Evolutionary conservation across 1,140 invertebrate genomes (phyloP).

Genomic region (Nasonia vitripennis): DNA sequence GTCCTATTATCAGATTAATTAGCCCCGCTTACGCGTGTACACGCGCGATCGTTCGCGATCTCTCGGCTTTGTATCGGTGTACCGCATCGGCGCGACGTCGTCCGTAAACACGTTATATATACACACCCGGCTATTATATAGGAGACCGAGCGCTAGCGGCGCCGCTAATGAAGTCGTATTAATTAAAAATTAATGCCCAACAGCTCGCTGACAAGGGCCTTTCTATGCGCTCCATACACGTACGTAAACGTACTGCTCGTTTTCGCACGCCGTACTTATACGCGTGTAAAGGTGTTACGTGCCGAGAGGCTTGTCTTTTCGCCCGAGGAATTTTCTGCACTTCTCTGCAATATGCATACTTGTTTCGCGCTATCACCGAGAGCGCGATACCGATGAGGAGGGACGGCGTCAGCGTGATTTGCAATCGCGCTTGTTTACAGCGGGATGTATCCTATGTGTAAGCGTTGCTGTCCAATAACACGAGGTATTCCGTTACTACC

Average conservation of each 20-base stretch:
- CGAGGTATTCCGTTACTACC: neutral
- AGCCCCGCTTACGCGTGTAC: conserved; percentile 57
- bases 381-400: conserved; percentile 52
- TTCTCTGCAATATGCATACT: neutral
- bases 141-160: neutral
- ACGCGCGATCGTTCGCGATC: conserved; percentile 47
- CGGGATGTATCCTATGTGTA: neutral
- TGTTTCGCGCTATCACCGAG: conserved; percentile 49
- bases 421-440: conserved; percentile 35
- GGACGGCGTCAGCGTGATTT: conserved; percentile 27
- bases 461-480: neutral
- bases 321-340: neutral
- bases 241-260: neutral
- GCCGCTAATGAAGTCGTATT: conserved; percentile 62
- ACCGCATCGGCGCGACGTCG: conserved; percentile 47
- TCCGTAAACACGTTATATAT: neutral
- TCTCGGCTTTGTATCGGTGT: conserved; percentile 19
- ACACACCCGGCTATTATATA: neutral
- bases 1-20: conserved; percentile 66
- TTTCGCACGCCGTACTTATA: neutral
- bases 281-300: neutral
- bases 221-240: neutral
- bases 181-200: conserved; percentile 59
- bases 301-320: neutral
- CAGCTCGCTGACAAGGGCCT: conserved; percentile 7